A percentile compares a stretch with the other conserved stretches of the same genome.
Evolutionary conservation across 2,113 vertebrate species (phyloP).

Genomic region (Argyrosomus japonicus): DNA sequence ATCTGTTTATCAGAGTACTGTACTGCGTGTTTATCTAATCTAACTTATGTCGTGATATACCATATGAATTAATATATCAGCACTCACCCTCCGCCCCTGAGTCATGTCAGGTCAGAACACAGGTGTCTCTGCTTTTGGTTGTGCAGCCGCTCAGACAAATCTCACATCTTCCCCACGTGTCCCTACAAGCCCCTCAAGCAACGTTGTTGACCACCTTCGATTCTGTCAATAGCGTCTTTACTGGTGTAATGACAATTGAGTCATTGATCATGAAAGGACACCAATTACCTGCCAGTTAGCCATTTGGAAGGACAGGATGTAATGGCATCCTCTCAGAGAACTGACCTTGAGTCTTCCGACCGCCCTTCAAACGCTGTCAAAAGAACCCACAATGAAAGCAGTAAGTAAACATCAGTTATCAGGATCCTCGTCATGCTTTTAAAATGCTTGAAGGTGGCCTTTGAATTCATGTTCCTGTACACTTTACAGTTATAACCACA

Average conservation of each 20-base stretch:
- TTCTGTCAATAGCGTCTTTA: conserved; percentile 15
- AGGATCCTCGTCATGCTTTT: not conserved
- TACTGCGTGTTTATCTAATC: conserved; percentile 1
- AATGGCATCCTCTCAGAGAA: conserved; percentile 1
- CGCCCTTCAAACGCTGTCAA: not conserved
- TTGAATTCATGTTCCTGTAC: not conserved
- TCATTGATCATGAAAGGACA: conserved; percentile 35
- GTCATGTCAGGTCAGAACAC: conserved; percentile 28
- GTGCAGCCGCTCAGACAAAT: not conserved
- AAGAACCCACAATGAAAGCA: not conserved
- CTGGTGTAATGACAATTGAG: not conserved
- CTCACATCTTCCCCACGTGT: not conserved
- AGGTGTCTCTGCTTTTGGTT: conserved; percentile 20
- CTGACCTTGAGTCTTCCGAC: conserved; percentile 25
- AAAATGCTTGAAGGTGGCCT: conserved; percentile 3
- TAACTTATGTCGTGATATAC: conserved; percentile 6
- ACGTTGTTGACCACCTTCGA: not conserved
- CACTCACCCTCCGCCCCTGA: not conserved
- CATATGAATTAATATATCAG: conserved; percentile 30
- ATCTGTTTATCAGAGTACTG: conserved; percentile 29
- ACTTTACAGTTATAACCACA: not conserved
- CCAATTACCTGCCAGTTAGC: conserved; percentile 43
- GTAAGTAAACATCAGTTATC: not conserved
- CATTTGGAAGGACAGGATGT: conserved; percentile 7
- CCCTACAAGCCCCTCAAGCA: conserved; percentile 4